Evolutionary conservation across 2,888 invertebrate genomes (phyloP).

Genomic region (Heliconius ethilla): DNA sequence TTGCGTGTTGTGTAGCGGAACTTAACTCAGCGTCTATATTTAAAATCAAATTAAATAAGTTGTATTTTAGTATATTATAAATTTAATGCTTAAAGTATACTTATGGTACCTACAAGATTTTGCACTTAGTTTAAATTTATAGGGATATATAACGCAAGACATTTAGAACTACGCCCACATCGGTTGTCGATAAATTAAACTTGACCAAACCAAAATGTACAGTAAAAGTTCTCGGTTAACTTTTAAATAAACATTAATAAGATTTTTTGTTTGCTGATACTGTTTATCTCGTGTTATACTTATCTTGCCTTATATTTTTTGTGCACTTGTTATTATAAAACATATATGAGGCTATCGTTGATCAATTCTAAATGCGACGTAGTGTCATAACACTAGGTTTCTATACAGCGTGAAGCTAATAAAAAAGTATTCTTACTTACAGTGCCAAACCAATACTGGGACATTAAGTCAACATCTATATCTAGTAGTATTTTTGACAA

Average conservation of each 20-base stretch:
- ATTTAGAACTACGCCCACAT: background rate
- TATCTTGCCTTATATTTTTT: too few species aligned
- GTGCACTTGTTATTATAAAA: too few species aligned
- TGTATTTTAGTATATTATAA: background rate
- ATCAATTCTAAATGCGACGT: too few species aligned
- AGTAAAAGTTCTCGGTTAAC: background rate
- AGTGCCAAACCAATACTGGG: too few species aligned
- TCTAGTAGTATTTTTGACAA: too few species aligned
- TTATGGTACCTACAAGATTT: slow-evolving; percentile 1
- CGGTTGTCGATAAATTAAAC: background rate
- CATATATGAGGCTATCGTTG: too few species aligned
- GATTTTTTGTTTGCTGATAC: background rate
- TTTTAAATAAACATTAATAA: background rate
- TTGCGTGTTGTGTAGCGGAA: background rate
- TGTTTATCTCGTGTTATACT: background rate
- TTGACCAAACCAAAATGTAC: background rate
- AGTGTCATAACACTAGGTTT: too few species aligned
- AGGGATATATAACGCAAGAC: background rate
- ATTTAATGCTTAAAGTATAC: background rate
- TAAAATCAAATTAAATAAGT: background rate
- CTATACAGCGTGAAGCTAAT: too few species aligned
- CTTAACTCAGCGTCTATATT: background rate
- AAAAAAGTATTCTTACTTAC: too few species aligned
- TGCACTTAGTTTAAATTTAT: slow-evolving; percentile 11
- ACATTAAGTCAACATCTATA: too few species aligned